Evolutionary conservation across 2,888 invertebrate species (phyloP).

Genomic region (Ormyrus nitidulus): DNA sequence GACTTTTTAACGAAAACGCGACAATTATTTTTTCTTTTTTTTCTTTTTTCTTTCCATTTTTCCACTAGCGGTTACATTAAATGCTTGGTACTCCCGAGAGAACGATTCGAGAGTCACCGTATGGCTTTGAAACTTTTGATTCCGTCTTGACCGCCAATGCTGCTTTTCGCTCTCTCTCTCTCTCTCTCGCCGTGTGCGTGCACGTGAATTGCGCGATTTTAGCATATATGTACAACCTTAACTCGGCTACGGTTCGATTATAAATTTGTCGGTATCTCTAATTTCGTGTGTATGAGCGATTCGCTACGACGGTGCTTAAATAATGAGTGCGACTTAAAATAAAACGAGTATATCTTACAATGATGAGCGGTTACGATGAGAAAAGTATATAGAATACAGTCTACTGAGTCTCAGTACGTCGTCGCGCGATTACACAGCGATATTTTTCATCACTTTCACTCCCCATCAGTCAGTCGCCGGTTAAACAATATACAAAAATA

Average conservation of each 20-base stretch:
- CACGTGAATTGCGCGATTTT: conserved; percentile 16
- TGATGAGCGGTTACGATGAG: conserved; percentile 46
- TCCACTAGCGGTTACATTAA: background rate
- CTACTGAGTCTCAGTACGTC: conserved; percentile 51
- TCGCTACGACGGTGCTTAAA: conserved; percentile 40
- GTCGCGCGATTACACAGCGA: conserved; percentile 38
- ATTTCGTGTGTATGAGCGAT: background rate
- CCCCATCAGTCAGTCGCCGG: background rate
- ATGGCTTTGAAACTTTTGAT: background rate
- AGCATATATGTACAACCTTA: conserved; percentile 46
- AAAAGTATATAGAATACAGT: conserved; percentile 30
- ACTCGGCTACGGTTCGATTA: conserved; percentile 28
- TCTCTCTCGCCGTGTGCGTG: background rate
- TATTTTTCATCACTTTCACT: conserved; percentile 27
- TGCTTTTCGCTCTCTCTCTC: background rate
- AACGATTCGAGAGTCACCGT: background rate
- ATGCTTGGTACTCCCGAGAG: background rate
- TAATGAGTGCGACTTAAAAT: conserved; percentile 57
- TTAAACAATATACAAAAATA: conserved; percentile 15
- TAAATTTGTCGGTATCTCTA: conserved; percentile 26
- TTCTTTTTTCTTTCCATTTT: background rate
- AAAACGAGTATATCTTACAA: conserved; percentile 47
- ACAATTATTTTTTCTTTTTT: conserved; percentile 19
- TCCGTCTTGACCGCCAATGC: too few species aligned
- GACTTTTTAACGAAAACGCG: conserved; percentile 44